Evolutionary conservation across 2,113 vertebrate genomes (phyloP).

Genomic region (Syngnathus floridae): DNA sequence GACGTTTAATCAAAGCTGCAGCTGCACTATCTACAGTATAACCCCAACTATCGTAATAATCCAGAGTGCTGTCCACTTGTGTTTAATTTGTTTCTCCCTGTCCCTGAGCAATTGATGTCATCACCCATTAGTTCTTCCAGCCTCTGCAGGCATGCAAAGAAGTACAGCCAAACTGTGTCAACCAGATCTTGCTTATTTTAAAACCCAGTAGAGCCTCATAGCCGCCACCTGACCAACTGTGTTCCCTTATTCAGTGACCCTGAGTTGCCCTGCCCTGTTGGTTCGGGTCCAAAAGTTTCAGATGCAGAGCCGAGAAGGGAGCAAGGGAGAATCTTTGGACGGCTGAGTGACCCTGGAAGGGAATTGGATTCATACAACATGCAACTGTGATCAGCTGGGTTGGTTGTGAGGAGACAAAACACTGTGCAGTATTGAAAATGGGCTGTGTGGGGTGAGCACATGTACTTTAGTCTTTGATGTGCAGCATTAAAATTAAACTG

Average conservation of each 20-base stretch:
- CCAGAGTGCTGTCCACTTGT: conserved; percentile 24
- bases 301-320: conserved; percentile 7
- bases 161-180: conserved; percentile 22
- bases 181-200: conserved; percentile 13
- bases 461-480: conserved; percentile 8
- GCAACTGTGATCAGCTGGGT: conserved; percentile 35
- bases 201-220: conserved; percentile 20
- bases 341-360: conserved; percentile 40
- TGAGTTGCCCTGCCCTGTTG: conserved; percentile 17
- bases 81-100: conserved; percentile 28
- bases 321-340: conserved; percentile 28
- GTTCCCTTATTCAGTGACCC: conserved; percentile 31
- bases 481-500: conserved; percentile 30
- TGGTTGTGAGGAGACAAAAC: conserved; percentile 16
- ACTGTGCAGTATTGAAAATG: conserved; percentile 8
- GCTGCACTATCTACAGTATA: not conserved
- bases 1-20: not conserved
- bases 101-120: conserved; percentile 34
- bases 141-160: conserved; percentile 26
- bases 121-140: conserved; percentile 44
- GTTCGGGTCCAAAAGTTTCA: conserved; percentile 22
- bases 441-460: not conserved
- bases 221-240: conserved; percentile 20
- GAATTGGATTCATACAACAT: conserved; percentile 47
- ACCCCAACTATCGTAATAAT: conserved; percentile 17